Conservation (phyloP, 2,797 vertebrate species). For the Zenarchopterus dispar region DNA sequence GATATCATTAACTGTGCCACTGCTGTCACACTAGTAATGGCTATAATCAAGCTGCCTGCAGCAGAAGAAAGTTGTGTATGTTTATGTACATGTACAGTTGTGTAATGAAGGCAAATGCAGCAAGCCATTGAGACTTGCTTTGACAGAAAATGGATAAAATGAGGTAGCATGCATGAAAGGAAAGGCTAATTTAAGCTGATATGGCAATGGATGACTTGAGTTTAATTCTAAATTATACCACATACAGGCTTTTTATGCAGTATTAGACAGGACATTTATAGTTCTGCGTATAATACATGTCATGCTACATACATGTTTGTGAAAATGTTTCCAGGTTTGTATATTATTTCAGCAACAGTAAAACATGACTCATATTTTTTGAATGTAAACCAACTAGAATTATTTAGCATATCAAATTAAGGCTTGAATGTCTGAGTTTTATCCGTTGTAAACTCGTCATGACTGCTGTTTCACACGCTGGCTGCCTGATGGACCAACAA, state of each 20-base stretch:
- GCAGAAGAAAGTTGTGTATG: constrained; percentile 42
- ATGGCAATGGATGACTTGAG: constrained; percentile 39
- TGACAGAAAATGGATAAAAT: constrained; percentile 61
- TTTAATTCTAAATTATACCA: constrained; percentile 45
- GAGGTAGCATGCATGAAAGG: constrained; percentile 35
- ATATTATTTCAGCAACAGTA: not conserved
- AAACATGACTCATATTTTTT: not conserved
- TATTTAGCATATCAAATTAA: not conserved
- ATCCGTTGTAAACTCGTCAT: not conserved
- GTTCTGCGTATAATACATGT: constrained; percentile 1
- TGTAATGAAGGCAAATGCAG: constrained; percentile 40
- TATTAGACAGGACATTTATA: constrained; percentile 32
- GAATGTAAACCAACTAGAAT: not conserved
- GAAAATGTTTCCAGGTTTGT: not conserved
- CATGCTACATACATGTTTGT: too few species aligned
- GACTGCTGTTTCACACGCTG: not conserved
- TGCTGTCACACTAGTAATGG: constrained; percentile 71
- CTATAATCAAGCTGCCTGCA: constrained; percentile 72
- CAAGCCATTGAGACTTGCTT: constrained; percentile 57
- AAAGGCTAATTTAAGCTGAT: constrained; percentile 54
- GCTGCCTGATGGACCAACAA: not conserved
- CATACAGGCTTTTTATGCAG: constrained; percentile 47
- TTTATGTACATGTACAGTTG: constrained; percentile 23
- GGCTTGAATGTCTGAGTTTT: too few species aligned
- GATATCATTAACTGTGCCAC: constrained; percentile 73